Evolutionary conservation across 1,140 invertebrate genomes (phyloP).

Genomic region (Pogonus chalceus): DNA sequence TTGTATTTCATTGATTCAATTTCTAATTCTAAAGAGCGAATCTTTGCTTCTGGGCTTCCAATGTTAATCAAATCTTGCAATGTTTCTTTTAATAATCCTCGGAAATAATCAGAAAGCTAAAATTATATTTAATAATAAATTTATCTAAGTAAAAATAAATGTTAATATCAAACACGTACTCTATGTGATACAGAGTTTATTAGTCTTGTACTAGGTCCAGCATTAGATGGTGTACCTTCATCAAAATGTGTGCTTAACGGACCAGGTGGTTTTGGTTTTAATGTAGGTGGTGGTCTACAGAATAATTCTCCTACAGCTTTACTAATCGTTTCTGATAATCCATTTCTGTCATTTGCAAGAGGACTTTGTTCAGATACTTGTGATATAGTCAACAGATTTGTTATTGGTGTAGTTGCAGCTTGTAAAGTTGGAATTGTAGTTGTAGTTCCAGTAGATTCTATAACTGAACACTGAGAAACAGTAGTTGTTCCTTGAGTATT

Average conservation of each 20-base stretch:
- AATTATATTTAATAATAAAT: conserved; percentile 8
- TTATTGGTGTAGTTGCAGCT: conserved; percentile 3
- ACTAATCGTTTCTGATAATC: conserved; percentile 27
- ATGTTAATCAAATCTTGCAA: conserved; percentile 40
- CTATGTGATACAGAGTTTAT: conserved; percentile 39
- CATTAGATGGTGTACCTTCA: conserved; percentile 32
- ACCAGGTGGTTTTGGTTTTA: conserved; percentile 34
- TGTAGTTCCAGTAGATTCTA: neutral
- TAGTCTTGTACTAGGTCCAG: conserved; percentile 33
- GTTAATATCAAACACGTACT: conserved; percentile 30
- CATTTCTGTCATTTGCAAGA: conserved; percentile 14
- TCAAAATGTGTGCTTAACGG: conserved; percentile 32
- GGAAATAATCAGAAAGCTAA: conserved; percentile 44
- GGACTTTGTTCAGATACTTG: conserved; percentile 1
- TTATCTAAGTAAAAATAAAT: neutral
- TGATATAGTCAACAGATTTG: conserved; percentile 9
- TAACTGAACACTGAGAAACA: neutral
- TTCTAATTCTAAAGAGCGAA: conserved; percentile 48
- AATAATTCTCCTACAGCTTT: conserved; percentile 32
- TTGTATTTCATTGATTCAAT: conserved; percentile 54
- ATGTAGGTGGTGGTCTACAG: conserved; percentile 32
- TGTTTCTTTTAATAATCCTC: conserved; percentile 46
- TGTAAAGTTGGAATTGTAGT: neutral
- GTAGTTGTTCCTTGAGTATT: neutral
- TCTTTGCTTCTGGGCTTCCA: conserved; percentile 42